Percentiles rank a stretch among this genome's conserved stretches.
Conservation (phyloP, 2,888 invertebrate genomes). For the Ariolimax columbianus region DNA sequence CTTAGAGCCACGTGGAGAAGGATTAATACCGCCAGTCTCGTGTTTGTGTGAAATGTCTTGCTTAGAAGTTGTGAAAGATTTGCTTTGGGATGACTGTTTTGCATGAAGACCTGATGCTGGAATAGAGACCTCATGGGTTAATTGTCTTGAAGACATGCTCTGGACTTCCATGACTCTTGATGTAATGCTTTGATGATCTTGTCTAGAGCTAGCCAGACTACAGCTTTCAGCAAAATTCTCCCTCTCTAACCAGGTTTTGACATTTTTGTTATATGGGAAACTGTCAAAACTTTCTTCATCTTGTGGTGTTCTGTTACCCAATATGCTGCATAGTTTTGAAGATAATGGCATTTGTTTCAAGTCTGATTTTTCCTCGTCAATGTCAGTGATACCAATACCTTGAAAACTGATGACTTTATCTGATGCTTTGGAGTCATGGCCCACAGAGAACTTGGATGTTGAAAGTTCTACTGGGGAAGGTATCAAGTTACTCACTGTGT, state of each 20-base stretch:
- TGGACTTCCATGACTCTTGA: constrained; percentile 21
- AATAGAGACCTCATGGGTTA: neutral
- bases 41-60: neutral
- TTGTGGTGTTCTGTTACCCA: neutral
- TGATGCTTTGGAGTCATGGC: neutral
- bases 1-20: neutral
- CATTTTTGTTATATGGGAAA: neutral
- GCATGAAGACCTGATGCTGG: neutral
- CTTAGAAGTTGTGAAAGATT: neutral
- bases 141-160: neutral
- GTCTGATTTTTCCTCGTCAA: neutral
- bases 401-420: constrained; percentile 34
- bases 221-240: constrained; percentile 24
- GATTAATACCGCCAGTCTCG: neutral
- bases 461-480: neutral
- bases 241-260: constrained; percentile 30
- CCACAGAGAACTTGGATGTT: constrained; percentile 27
- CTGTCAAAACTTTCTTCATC: constrained; percentile 1
- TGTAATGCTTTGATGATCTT: constrained; percentile 30
- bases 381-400: neutral
- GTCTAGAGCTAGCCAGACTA: constrained; percentile 5
- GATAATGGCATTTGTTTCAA: neutral
- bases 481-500: neutral
- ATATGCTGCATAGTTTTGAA: neutral
- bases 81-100: neutral